Evolutionary conservation across 2,113 vertebrate genomes (phyloP).

Genomic region (Brienomyrus longianalis): DNA sequence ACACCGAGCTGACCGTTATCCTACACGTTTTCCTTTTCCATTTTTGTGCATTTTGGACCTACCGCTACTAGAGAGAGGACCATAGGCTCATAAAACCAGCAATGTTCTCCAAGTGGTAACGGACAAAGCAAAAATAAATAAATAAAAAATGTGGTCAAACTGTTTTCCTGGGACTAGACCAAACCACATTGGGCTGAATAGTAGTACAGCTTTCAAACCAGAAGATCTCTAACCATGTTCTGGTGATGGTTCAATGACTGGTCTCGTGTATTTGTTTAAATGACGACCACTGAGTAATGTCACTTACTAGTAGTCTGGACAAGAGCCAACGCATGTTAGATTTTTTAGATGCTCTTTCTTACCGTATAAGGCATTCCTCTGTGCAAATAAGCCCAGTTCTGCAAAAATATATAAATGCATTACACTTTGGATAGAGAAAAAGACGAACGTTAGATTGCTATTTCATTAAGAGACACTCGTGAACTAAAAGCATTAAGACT

Average conservation of each 20-base stretch:
- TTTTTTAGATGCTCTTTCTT: not conserved
- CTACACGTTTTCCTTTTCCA: slow-evolving; percentile 18
- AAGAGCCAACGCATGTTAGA: not conserved
- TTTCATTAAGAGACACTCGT: not conserved
- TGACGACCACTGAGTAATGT: not conserved
- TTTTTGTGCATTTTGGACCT: slow-evolving; percentile 16
- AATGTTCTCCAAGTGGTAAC: slow-evolving; percentile 5
- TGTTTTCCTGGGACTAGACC: slow-evolving; percentile 10
- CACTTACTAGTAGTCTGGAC: not conserved
- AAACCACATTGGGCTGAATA: slow-evolving; percentile 7
- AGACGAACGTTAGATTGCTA: not conserved
- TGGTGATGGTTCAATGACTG: not conserved
- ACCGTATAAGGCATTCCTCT: not conserved
- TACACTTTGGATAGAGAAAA: not conserved
- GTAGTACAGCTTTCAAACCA: not conserved
- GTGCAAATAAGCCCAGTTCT: not conserved
- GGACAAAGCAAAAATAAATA: not conserved
- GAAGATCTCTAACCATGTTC: not conserved
- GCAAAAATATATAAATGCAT: not conserved
- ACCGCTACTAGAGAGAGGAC: not conserved
- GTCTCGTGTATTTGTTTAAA: not conserved
- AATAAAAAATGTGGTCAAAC: not conserved
- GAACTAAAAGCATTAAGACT: not conserved
- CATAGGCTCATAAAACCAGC: slow-evolving; percentile 17
- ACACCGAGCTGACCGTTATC: slow-evolving; percentile 15